Base-by-base conservation (phyloP, 1,140 invertebrate species). In the Diachasma alloeum region DNA sequence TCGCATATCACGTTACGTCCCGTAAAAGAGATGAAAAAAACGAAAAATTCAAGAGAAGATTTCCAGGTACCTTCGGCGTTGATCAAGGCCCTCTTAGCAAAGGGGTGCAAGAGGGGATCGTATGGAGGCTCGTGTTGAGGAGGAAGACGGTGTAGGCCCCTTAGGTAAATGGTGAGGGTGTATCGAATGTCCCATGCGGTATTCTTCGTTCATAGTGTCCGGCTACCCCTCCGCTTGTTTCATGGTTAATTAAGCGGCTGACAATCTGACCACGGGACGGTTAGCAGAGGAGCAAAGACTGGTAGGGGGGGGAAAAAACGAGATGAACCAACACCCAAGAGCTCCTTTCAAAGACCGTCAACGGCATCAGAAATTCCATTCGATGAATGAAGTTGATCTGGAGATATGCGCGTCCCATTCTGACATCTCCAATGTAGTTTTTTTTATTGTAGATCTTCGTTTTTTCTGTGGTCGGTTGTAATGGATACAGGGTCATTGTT, bases 211-310 rank as follows among this genome's bases (percentile, higher is more conserved):
- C 87, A 86, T 79, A 83, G 85, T 87, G 84, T 87, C 86, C 86
- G 79, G 81, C 85, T 87, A 87, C 85, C 87, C 86, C 83, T 83
- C 86, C 67, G 83, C 87, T 87, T 87, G 86, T 90, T 90, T 90
- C 88, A 90, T 87, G 88, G 83, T 89, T 90, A 90, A 90, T 90
- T 90, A 89, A 87, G 76, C 86, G 78, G 77, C 86, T 87, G 87
- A 88, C 87, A 85, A 89, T 89, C 86, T 87, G 87, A 90, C 89
- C 87, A 86, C 88, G 84, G 84, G 87, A 85, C 85, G 85, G 85
- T 86, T 88, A 88, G 84, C 84, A 48, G n/a, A 72, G 48, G 56
- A 76, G 71, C 69, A 39, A 31, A 69, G 17, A 68, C 22, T 37
- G 31, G 42, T 19, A 69, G 31, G 26, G 26, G n/a, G 17, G 13